Conservation (phyloP, 1,140 invertebrate species). For the Brachionus manjavacas region DNA sequence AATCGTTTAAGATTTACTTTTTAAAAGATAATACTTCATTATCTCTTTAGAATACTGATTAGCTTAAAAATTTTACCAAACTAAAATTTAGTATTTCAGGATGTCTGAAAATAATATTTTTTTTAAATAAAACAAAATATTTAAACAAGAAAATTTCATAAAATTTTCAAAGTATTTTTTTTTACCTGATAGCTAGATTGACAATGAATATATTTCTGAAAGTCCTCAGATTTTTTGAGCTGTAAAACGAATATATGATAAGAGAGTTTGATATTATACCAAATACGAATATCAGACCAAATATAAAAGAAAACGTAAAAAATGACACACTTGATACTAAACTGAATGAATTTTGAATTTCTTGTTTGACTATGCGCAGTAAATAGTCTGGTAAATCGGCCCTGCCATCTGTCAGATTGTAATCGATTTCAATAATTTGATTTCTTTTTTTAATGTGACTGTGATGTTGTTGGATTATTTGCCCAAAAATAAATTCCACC, state of each 20-base stretch:
- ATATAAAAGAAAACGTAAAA: background rate
- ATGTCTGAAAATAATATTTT: background rate
- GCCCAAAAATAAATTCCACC: background rate
- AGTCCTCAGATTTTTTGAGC: slow-evolving; percentile 77
- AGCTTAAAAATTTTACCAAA: no score
- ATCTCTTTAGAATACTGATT: no score
- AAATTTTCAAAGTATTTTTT: background rate
- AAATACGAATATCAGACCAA: slow-evolving; percentile 53
- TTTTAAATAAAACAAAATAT: background rate
- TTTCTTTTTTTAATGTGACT: background rate
- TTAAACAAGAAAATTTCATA: no score
- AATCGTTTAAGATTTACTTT: no score
- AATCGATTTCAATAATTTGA: slow-evolving; percentile 20
- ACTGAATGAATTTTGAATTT: background rate
- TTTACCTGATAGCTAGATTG: slow-evolving; percentile 69
- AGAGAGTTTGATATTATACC: slow-evolving; percentile 78
- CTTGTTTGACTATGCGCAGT: background rate
- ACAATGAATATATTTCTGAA: slow-evolving; percentile 89
- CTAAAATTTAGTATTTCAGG: no score
- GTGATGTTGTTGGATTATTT: background rate
- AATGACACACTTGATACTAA: background rate
- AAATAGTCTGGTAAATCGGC: background rate
- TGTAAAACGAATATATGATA: slow-evolving; percentile 79
- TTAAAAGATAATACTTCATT: no score
- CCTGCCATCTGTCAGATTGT: background rate